Evolutionary conservation across 2,113 vertebrate genomes (phyloP).

Genomic region (Cephalopholis sonnerati): DNA sequence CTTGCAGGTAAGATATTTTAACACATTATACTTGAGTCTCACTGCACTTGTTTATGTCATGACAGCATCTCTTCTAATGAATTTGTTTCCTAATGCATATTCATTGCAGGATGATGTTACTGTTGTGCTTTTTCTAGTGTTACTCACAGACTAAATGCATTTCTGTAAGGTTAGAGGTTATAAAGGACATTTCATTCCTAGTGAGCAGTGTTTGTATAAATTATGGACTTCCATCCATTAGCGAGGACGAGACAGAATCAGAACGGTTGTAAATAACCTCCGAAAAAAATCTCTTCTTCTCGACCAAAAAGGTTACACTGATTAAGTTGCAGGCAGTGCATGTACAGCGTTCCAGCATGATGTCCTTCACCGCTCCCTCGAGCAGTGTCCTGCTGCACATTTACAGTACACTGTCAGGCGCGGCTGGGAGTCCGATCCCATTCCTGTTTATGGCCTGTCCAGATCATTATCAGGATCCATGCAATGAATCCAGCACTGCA

Average conservation of each 20-base stretch:
- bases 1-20: conserved; percentile 91
- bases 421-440: conserved; percentile 57
- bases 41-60: conserved; percentile 51
- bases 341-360: conserved; percentile 7
- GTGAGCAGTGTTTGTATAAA: neutral
- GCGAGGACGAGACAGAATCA: conserved; percentile 23
- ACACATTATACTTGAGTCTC: conserved; percentile 68
- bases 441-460: conserved; percentile 69
- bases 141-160: neutral
- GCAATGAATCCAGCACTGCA: conserved; percentile 63
- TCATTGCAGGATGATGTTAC: conserved; percentile 13
- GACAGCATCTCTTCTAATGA: conserved; percentile 28
- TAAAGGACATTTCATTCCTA: neutral
- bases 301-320: conserved; percentile 46
- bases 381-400: conserved; percentile 40
- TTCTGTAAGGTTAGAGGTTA: conserved; percentile 10
- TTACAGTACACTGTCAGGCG: conserved; percentile 40
- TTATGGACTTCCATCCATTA: conserved; percentile 1
- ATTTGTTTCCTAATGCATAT: conserved; percentile 26
- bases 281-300: conserved; percentile 10
- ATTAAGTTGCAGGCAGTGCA: conserved; percentile 55
- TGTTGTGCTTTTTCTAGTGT: neutral
- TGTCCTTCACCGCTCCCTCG: conserved; percentile 59
- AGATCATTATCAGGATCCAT: conserved; percentile 79
- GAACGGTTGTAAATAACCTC: conserved; percentile 45